Conservation (phyloP, 2,113 vertebrate genomes). For the human region DNA sequence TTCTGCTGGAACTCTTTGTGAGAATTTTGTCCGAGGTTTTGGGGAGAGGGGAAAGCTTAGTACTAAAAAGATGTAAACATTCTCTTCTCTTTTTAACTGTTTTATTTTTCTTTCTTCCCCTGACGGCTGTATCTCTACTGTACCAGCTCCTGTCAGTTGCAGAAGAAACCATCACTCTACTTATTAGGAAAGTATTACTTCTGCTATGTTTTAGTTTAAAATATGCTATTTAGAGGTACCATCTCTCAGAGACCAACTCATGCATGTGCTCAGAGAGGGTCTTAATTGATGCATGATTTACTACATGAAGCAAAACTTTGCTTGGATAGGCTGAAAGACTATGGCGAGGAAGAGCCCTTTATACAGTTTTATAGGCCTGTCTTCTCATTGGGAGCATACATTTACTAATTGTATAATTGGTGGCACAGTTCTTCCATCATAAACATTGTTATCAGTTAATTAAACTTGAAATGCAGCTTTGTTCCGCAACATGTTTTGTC, state of each 20-base stretch:
- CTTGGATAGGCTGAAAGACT: conserved; percentile 68
- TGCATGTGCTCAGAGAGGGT: conserved; percentile 60
- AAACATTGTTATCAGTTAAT: conserved; percentile 94
- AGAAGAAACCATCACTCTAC: conserved; percentile 53
- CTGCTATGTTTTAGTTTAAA: conserved; percentile 70
- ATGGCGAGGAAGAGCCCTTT: conserved; percentile 73
- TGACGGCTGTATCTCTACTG: conserved; percentile 44
- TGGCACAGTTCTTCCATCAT: conserved; percentile 89
- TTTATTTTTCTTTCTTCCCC: not conserved
- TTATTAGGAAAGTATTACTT: conserved; percentile 69
- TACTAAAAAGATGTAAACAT: conserved; percentile 63
- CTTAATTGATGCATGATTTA: conserved; percentile 80
- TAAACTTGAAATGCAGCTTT: conserved; percentile 90
- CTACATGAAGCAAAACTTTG: conserved; percentile 67
- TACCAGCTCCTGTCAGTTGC: conserved; percentile 46
- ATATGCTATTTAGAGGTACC: conserved; percentile 54
- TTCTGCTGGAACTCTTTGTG: conserved; percentile 62
- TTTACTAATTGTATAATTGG: conserved; percentile 90
- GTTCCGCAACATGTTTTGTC: conserved; percentile 89
- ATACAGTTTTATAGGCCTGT: conserved; percentile 78
- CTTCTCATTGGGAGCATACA: conserved; percentile 80
- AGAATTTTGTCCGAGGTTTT: conserved; percentile 66
- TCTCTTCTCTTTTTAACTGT: not conserved
- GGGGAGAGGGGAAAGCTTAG: not conserved
- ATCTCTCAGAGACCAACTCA: conserved; percentile 70